These are phyloP conservation scores for Rhadina sibilatrix DNA, from an alignment of 2,113 vertebrate genomes.

Conservation along the genomic window DNA sequence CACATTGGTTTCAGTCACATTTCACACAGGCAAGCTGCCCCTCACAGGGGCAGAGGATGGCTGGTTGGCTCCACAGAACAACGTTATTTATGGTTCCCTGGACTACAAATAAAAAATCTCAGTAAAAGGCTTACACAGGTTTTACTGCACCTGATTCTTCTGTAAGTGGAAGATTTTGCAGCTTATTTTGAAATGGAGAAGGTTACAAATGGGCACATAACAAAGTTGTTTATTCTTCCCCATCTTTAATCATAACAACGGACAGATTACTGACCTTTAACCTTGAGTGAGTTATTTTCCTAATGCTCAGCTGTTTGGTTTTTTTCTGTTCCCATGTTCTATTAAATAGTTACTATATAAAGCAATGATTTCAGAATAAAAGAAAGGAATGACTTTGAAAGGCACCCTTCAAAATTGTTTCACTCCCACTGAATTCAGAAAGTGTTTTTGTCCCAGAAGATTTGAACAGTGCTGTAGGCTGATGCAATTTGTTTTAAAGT, in stretches of 20 bases:
- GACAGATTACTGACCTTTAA: not conserved
- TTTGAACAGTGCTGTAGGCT: not conserved
- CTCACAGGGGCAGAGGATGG: not conserved
- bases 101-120: not conserved
- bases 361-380: slow-evolving; percentile 27
- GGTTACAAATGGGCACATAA: not conserved
- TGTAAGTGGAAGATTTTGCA: not conserved
- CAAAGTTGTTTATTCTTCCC: not conserved
- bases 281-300: slow-evolving; percentile 23
- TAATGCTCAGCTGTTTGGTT: not conserved
- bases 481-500: slow-evolving; percentile 42
- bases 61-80: not conserved
- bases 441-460: not conserved
- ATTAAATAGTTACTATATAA: slow-evolving; percentile 32
- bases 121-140: not conserved
- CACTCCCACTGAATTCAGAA: slow-evolving; percentile 30
- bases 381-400: slow-evolving; percentile 28
- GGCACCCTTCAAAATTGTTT: slow-evolving; percentile 16
- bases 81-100: not conserved
- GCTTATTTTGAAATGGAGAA: not conserved
- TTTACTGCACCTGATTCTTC: not conserved
- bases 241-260: not conserved
- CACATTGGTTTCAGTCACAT: not conserved
- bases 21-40: not conserved
- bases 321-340: not conserved